These are phyloP conservation scores for Sphinx pinastri DNA, from an alignment of 2,888 invertebrate species.

Conservation along the genomic window DNA sequence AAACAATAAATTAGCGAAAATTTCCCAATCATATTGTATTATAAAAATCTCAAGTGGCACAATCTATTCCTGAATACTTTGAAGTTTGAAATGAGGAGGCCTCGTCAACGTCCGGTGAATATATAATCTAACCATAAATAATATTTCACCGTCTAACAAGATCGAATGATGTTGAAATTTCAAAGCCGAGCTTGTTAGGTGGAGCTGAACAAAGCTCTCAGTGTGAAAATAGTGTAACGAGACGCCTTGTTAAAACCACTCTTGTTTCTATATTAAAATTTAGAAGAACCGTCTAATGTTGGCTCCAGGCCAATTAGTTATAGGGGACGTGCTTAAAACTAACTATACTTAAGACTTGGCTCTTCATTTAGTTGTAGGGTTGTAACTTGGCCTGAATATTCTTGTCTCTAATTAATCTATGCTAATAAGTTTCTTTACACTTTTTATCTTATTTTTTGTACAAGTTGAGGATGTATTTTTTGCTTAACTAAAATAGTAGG, in stretches of 20 bases:
- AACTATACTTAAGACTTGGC: conserved; percentile 20
- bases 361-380: background rate
- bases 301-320: conserved; percentile 66
- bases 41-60: conserved; percentile 1
- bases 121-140: conserved; percentile 38
- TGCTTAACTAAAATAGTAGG: background rate
- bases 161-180: conserved; percentile 43
- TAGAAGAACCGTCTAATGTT: conserved; percentile 52
- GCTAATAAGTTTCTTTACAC: background rate
- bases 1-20: conserved; percentile 4
- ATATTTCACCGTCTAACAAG: conserved; percentile 45
- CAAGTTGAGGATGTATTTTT: background rate
- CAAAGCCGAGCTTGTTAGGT: conserved; percentile 56
- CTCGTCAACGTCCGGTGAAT: conserved; percentile 31
- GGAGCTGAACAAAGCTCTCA: conserved; percentile 65
- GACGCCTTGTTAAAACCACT: conserved; percentile 61
- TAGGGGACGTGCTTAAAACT: conserved; percentile 33
- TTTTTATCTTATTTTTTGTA: background rate
- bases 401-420: background rate
- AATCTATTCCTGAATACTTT: conserved; percentile 10
- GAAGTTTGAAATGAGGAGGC: conserved; percentile 11
- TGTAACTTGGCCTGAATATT: background rate
- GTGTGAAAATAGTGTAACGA: conserved; percentile 69
- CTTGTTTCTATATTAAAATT: conserved; percentile 68
- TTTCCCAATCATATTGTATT: conserved; percentile 11